Percentiles rank a stretch among this genome's conserved stretches.
Conservation (phyloP, 2,113 vertebrate genomes). For the Acrocephalus kingi region DNA sequence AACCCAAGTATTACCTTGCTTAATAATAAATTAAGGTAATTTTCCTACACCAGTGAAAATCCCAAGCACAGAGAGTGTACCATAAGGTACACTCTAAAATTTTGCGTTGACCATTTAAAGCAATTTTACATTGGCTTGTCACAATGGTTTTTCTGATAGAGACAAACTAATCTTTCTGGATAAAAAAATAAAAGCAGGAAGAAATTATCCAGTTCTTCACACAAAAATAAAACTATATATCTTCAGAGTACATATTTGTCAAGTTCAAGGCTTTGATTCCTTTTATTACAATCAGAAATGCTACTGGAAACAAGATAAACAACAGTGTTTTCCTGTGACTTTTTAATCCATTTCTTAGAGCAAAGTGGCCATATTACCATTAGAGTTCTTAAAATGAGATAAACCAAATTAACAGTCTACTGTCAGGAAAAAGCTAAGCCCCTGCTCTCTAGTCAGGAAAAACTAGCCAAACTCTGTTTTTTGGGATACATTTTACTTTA, state of each 20-base stretch:
- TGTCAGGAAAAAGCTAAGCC: fast-evolving
- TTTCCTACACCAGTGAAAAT: not conserved
- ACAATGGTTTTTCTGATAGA: not conserved
- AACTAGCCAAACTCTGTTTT: not conserved
- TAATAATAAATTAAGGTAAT: not conserved
- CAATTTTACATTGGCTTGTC: not conserved
- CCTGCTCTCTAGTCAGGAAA: not conserved
- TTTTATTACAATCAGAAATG: not conserved
- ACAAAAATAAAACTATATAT: not conserved
- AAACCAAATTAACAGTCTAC: not conserved
- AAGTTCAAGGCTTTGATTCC: not conserved
- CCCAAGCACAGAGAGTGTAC: not conserved
- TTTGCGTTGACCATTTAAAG: fast-evolving
- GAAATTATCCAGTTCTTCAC: not conserved
- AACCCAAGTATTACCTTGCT: not conserved
- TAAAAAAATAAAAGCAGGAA: not conserved
- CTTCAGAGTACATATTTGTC: not conserved
- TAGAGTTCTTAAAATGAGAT: not conserved
- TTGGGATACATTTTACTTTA: not conserved
- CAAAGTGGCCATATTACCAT: not conserved
- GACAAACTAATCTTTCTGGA: not conserved
- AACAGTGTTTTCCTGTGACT: not conserved
- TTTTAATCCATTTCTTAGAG: not conserved
- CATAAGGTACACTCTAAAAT: not conserved
- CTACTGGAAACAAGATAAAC: not conserved